Evolutionary conservation across 2,888 invertebrate species (phyloP), one percentile per base, ranked within the genome.

Genomic region (Galerucella nymphaeae): DNA sequence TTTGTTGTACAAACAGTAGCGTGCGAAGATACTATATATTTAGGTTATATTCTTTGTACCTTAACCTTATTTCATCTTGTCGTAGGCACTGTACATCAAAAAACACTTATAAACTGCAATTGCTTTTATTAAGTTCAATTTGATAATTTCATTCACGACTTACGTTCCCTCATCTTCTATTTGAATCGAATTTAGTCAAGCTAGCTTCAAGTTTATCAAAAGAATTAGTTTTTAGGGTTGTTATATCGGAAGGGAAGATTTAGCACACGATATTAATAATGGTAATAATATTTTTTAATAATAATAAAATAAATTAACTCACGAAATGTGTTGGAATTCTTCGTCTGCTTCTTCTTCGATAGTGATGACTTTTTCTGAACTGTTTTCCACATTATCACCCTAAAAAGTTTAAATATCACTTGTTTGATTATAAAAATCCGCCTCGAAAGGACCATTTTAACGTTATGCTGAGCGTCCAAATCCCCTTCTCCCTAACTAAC

Each of bases 41-140:
- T 30, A 30, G 30, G 5, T 42, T 42, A 11, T 2, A 42, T 48
- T 48, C 5, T 14, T 14, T 4, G n/a, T 48, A n/a, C 48, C 48
- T 48, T 14, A 48, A n/a, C n/a, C n/a, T 1, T n/a, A 48, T 48
- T 48, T 8, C n/a, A n/a, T n/a, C 1, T 48, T 48, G 48, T 48
- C n/a, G 3, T n/a, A 48, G 14, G 13, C 48, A 48, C 48, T 48
- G 14, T 48, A 59, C 6, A 38, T 38, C 30, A 9, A 9, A 38
- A 38, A 38, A 38, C 30, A 38, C 30, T 30, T 30, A 1, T 6
- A 30, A 57, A 42, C n/a, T 57, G 45, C 66, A 74, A 68, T 68
- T 50, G 70, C 66, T 71, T 75, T 68, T 66, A 78, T 76, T 78
- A 75, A 62, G 65, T 74, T 77, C 76, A 78, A 76, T 78, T 77